These are phyloP conservation scores for Saccostrea cuccullata DNA, from an alignment of 1,140 invertebrate species.

Conservation along the genomic window DNA sequence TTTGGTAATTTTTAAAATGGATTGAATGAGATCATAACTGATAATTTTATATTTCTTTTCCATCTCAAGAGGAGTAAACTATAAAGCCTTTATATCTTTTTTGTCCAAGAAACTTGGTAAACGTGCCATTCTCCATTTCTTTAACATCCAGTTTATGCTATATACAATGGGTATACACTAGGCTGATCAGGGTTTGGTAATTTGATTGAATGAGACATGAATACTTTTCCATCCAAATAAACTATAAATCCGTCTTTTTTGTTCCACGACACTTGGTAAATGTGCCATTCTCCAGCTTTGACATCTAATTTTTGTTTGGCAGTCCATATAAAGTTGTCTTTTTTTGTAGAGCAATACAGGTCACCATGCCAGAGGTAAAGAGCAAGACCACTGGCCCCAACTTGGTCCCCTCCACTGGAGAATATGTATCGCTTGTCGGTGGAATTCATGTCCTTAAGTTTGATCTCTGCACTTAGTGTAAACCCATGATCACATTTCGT, in stretches of 20 bases:
- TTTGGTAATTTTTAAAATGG: too few species aligned
- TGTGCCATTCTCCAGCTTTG: conserved; percentile 47
- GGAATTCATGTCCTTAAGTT: conserved; percentile 42
- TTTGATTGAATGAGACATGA: conserved; percentile 47
- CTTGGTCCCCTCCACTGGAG: conserved; percentile 50
- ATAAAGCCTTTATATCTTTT: conserved; percentile 47
- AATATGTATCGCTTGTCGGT: conserved; percentile 54
- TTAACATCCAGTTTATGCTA: conserved; percentile 43
- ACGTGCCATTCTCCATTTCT: conserved; percentile 47
- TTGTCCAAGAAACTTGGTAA: conserved; percentile 55
- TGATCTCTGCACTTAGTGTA: conserved; percentile 56
- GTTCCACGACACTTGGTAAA: conserved; percentile 55
- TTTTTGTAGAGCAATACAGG: conserved; percentile 51
- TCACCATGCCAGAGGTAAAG: conserved; percentile 50
- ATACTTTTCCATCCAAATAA: conserved; percentile 50
- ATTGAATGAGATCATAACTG: too few species aligned
- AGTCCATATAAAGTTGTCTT: conserved; percentile 51
- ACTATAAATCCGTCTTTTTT: conserved; percentile 49
- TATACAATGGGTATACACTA: too few species aligned
- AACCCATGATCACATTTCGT: conserved; percentile 56
- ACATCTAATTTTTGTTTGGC: conserved; percentile 48
- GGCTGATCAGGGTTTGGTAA: conserved; percentile 50
- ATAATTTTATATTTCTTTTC: too few species aligned
- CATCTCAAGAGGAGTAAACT: conserved; percentile 54
- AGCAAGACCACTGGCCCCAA: conserved; percentile 48